Evolutionary conservation across 2,888 invertebrate species (phyloP), one percentile per base, ranked within the genome.

Genomic region (Drosophila neutralis): DNA sequence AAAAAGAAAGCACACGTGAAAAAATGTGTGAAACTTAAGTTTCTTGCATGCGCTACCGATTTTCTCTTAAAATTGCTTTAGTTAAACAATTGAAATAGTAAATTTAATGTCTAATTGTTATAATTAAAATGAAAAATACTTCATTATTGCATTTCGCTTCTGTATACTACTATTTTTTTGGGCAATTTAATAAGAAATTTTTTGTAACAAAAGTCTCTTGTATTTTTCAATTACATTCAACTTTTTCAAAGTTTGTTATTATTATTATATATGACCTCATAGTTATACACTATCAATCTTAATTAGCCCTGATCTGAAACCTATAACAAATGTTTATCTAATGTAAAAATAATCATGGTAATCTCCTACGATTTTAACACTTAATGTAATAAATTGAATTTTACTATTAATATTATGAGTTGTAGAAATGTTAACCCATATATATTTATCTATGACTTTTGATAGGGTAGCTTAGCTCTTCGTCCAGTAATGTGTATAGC

Each of bases 1-100:
- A 62, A 60, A 78, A 58, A 60, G 66, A 69, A 78, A 77, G 45
- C 74, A 66, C 58, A 29, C 27, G 21, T 40, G n/a, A 40, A 54
- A 36, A 33, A 36, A 24, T 48, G 38, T 49, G 38, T 45, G 58
- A 48, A 64, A 59, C n/a, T 54, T 4, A 27, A 38, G 36, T 13
- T 38, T 56, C 53, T 24, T 51, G 35, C 13, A 21, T 13, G 21
- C 42, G 21, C 13, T 8, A 24, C 7, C 15, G 8, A 45, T 24
- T 15, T 24, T 45, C 15, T 8, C 4, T 8, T 4, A 8, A 45
- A 15, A 45, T 45, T 21, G 21, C 11, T 2, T 42, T 45, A 45
- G 8, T 45, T 24, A 24, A 0, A 45, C 8, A 45, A 45, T 24
- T 24, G 2, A 45, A 45, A 45, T 21, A 45, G 2, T 15, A 24